Base-by-base conservation (phyloP, 2,888 invertebrate species). In the Tiliacea citrago region DNA sequence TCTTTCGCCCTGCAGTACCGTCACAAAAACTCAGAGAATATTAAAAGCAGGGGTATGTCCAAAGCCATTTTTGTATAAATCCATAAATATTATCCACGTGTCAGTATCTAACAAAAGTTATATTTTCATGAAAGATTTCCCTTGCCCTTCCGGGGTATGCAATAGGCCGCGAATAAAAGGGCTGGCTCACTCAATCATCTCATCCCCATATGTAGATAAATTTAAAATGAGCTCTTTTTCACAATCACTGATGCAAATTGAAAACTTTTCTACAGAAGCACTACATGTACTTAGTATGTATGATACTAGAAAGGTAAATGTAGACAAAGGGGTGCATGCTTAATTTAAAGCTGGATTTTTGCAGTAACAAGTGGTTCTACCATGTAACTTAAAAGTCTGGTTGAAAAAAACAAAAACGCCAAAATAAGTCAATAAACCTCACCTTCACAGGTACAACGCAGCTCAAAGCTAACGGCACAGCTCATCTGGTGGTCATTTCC, bases 401-500 rank as follows among this genome's bases (percentile, higher is more conserved):
- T 60, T 39, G 21, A 12, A 51, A 29, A 53, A 29, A 47, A 2
- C 6, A 29, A 21, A 39, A 53, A 62, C 10, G n/a, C 13, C 10
- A 66, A 69, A 51, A 65, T 49, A 74, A 81, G 68, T 66, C 61
- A 65, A 75, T 72, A 77, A 65, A 57, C 57, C 49, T 66, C 35
- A 68, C 53, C 57, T 45, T 39, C 35, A 53, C 21, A 71, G 49
- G 47, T 67, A 73, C 42, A 51, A 72, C 62, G 69, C 75, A 73
- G 62, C 53, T 76, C 77, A 87, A 86, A 83, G 86, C 88, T 84
- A 89, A 90, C 91, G 92, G 92, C 90, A 89, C 89, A 92, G 88
- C 93, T 94, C 95, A 95, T 95, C 94, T 93, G 92, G 90, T 88
- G 91, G 90, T 91, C 92, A 95, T 95, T 95, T 95, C 95, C 95